A percentile compares a stretch with the other conserved stretches of the same genome.
These are phyloP conservation scores for Chaetops frenatus DNA, from an alignment of 2,113 vertebrate species.

Conservation along the genomic window DNA sequence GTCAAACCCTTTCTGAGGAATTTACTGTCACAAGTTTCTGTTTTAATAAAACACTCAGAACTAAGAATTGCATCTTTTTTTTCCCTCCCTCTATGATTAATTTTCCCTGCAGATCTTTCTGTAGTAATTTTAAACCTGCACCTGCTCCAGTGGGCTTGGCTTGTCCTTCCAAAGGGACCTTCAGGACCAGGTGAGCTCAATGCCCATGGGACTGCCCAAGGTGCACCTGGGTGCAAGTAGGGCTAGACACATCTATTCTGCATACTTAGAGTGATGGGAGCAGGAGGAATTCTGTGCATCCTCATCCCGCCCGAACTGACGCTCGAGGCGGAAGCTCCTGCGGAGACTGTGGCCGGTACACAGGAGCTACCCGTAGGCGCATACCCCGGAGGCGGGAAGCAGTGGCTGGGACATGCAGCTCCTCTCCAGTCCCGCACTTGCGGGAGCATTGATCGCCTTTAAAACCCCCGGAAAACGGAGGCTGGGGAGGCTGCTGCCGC, in stretches of 20 bases:
- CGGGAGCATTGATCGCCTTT: background rate
- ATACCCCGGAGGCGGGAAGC: background rate
- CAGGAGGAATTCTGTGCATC: background rate
- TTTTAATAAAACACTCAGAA: background rate
- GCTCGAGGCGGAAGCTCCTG: background rate
- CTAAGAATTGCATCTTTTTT: background rate
- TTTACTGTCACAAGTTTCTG: background rate
- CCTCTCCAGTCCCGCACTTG: background rate
- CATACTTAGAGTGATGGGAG: background rate
- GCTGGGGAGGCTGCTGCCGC: background rate
- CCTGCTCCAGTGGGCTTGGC: background rate
- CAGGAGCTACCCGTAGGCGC: background rate
- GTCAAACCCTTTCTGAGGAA: background rate
- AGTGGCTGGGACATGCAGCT: background rate
- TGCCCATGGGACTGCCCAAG: background rate
- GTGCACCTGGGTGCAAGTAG: background rate
- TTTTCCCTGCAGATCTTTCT: background rate
- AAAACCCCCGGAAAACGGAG: background rate
- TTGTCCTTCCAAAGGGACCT: background rate
- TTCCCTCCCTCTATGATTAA: no score
- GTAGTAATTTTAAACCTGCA: background rate
- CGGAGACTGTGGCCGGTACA: background rate
- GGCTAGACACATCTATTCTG: background rate
- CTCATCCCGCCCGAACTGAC: background rate
- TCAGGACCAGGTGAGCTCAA: background rate